Evolutionary conservation across 2,113 vertebrate genomes (phyloP).

Genomic region (Turnix velox): DNA sequence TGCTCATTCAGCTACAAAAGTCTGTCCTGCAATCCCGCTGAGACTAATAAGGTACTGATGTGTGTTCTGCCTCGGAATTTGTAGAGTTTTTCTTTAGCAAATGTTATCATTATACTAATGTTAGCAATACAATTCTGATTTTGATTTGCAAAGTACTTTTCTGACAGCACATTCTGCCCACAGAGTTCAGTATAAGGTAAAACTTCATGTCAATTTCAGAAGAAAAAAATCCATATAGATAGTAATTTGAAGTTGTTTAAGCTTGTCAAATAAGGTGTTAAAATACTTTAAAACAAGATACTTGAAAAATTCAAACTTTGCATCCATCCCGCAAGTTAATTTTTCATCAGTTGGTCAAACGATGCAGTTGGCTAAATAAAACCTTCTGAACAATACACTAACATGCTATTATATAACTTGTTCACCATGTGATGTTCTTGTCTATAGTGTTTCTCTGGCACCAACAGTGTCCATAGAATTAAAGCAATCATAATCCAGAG

Average conservation of each 20-base stretch:
- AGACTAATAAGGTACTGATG: neutral
- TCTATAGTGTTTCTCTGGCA: neutral
- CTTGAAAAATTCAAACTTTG: neutral
- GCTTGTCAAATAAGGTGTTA: neutral
- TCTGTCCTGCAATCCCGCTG: neutral
- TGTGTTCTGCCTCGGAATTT: neutral
- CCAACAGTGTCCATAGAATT: neutral
- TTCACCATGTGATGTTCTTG: neutral
- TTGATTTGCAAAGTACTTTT: neutral
- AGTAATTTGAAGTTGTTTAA: neutral
- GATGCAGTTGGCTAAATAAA: neutral
- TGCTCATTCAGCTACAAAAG: neutral
- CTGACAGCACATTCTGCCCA: neutral
- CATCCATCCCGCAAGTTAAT: neutral
- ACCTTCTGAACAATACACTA: neutral
- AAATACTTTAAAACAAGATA: neutral
- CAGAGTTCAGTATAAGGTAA: neutral
- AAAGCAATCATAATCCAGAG: neutral
- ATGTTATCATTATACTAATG: neutral
- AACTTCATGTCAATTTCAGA: neutral
- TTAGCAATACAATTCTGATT: neutral
- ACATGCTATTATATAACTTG: neutral
- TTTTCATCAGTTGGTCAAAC: neutral
- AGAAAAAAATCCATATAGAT: neutral
- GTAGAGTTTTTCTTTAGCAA: neutral